Percentiles rank a stretch among this genome's conserved stretches.
phyloP scores from a whole-genome alignment of 1,140 invertebrate species.

The Camponotus vicinus region DNA sequence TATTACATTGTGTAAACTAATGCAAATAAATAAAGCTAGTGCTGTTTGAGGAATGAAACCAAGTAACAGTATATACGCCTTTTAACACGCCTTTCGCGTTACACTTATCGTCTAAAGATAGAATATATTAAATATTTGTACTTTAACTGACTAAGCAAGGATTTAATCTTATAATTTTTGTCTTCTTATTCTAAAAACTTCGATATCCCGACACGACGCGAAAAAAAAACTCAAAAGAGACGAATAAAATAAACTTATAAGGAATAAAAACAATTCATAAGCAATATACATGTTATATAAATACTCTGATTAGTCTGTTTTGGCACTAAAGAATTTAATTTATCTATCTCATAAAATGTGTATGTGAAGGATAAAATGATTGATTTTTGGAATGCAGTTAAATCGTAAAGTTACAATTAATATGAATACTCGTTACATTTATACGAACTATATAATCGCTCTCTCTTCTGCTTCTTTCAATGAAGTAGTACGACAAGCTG shows the following conservation, averaged over 20 bases:
- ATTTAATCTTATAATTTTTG: conserved; percentile 78
- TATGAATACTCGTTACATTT: conserved; percentile 42
- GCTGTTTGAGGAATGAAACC: conserved; percentile 81
- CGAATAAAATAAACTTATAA: conserved; percentile 75
- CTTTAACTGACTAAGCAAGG: conserved; percentile 86
- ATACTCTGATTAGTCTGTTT: conserved; percentile 70
- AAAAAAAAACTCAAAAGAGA: conserved; percentile 65
- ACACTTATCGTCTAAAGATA: conserved; percentile 80
- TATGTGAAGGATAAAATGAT: conserved; percentile 47
- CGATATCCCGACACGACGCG: conserved; percentile 57
- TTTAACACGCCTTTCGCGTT: conserved; percentile 76
- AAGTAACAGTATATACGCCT: conserved; percentile 75
- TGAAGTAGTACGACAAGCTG: conserved; percentile 35
- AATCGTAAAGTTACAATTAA: conserved; percentile 55
- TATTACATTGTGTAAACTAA: conserved; percentile 76
- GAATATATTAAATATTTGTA: conserved; percentile 86
- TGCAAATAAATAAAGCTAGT: conserved; percentile 78
- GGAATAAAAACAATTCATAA: conserved; percentile 65
- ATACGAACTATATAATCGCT: conserved; percentile 41
- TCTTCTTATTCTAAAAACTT: conserved; percentile 69
- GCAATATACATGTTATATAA: conserved; percentile 62
- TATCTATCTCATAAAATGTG: conserved; percentile 21
- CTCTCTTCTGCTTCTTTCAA: conserved; percentile 26
- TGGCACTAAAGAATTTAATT: conserved; percentile 81
- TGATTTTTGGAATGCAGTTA: conserved; percentile 62